Conservation (phyloP, 2,888 invertebrate species). For the Eupithecia tripunctaria region DNA sequence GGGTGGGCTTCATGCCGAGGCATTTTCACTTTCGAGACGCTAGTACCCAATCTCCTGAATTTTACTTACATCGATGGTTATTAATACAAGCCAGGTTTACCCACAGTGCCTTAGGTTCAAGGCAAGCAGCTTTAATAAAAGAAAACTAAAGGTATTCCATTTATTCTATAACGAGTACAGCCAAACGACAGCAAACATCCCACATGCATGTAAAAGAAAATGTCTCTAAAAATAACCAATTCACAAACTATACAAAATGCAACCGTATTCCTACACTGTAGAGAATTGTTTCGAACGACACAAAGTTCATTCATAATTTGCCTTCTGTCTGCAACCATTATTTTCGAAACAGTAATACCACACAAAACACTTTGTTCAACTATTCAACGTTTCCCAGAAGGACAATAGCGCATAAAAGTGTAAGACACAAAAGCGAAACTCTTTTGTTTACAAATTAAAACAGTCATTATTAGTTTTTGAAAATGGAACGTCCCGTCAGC, state of each 20-base stretch:
- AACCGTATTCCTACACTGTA: not conserved
- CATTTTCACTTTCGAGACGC: too few relatives aligned
- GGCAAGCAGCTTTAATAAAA: slow-evolving; percentile 6
- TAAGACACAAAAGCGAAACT: slow-evolving; percentile 39
- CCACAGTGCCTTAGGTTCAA: not conserved
- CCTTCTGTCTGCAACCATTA: slow-evolving; percentile 51
- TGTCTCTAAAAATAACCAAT: slow-evolving; percentile 25
- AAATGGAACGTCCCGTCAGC: slow-evolving; percentile 52
- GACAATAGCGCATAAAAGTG: slow-evolving; percentile 45
- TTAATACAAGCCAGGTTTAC: too few relatives aligned
- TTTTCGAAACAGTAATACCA: slow-evolving; percentile 72
- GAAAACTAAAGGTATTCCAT: not conserved
- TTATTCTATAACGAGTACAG: slow-evolving; percentile 10
- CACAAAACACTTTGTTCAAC: slow-evolving; percentile 59
- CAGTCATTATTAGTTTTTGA: slow-evolving; percentile 61
- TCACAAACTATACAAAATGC: slow-evolving; percentile 22
- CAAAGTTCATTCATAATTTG: slow-evolving; percentile 52
- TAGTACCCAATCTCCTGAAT: too few relatives aligned
- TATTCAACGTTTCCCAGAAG: slow-evolving; percentile 58
- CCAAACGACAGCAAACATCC: slow-evolving; percentile 17
- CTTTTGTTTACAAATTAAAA: slow-evolving; percentile 54
- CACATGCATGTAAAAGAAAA: slow-evolving; percentile 32
- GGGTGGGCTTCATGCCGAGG: too few relatives aligned
- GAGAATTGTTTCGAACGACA: slow-evolving; percentile 30
- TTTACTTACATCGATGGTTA: too few relatives aligned